phyloP scores from a whole-genome alignment of 2,888 invertebrate genomes.

The Thera obeliscata region DNA sequence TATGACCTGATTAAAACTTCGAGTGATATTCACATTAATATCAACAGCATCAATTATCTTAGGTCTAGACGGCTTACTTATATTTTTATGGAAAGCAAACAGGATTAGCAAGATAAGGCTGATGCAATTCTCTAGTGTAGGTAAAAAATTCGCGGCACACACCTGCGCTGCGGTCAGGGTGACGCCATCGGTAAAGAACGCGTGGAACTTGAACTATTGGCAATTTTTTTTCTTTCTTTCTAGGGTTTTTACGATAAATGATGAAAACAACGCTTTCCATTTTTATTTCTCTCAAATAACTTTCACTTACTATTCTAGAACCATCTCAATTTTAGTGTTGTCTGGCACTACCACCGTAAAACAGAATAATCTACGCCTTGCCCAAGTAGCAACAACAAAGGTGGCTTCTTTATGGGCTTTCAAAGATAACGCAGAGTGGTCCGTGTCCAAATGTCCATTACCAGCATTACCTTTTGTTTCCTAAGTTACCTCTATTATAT shows the following conservation, averaged over 20 bases:
- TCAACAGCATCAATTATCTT: not conserved
- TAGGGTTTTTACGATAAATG: not conserved
- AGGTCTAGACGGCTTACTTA: not conserved
- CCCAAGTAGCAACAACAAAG: constrained; percentile 69
- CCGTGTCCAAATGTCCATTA: constrained; percentile 73
- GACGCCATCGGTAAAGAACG: constrained; percentile 59
- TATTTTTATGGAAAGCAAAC: constrained; percentile 6
- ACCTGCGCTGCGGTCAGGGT: constrained; percentile 61
- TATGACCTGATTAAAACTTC: not conserved
- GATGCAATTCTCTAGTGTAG: constrained; percentile 51
- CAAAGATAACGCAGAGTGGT: constrained; percentile 65
- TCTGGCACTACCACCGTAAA: constrained; percentile 31
- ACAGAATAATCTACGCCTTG: constrained; percentile 51
- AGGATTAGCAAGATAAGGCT: constrained; percentile 13
- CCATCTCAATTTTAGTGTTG: constrained; percentile 25
- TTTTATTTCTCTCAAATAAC: constrained; percentile 16
- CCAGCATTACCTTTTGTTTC: constrained; percentile 68
- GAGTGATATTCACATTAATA: not conserved
- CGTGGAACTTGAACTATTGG: constrained; percentile 40
- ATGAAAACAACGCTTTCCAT: not conserved
- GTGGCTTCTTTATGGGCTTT: constrained; percentile 74
- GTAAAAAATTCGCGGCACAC: constrained; percentile 57
- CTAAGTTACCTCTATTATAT: constrained; percentile 45
- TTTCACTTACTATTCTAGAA: constrained; percentile 34
- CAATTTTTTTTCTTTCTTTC: constrained; percentile 23